Conservation (phyloP, 1,140 invertebrate species). For the Sarcophaga peregrina region DNA sequence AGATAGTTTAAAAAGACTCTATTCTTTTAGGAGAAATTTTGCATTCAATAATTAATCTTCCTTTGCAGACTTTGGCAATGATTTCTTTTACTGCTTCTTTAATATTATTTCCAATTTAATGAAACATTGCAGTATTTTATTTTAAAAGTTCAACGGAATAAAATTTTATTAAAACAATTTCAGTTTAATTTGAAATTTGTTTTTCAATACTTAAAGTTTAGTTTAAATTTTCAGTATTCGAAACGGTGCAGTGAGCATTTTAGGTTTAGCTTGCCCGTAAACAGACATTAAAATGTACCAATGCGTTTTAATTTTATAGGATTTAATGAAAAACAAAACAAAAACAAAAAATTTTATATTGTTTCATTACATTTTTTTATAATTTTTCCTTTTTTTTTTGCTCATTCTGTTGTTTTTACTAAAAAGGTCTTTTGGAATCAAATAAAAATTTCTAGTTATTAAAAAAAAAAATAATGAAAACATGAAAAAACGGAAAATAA, state of each 20-base stretch:
- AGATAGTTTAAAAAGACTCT: too few relatives aligned
- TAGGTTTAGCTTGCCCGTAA: background rate
- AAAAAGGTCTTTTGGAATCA: background rate
- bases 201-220: background rate
- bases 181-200: background rate
- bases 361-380: background rate
- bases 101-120: too few relatives aligned
- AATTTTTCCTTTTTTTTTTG: background rate
- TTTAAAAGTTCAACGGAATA: background rate
- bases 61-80: too few relatives aligned
- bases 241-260: too few relatives aligned
- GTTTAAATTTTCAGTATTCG: background rate
- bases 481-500: too few relatives aligned
- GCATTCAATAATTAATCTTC: too few relatives aligned
- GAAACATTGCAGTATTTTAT: too few relatives aligned
- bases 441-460: constrained; percentile 1
- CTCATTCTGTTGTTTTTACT: too few relatives aligned
- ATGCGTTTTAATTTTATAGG: background rate
- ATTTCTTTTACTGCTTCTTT: too few relatives aligned
- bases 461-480: background rate
- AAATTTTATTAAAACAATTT: background rate
- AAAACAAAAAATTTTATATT: background rate
- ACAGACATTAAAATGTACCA: background rate
- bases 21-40: too few relatives aligned
- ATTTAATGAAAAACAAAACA: background rate